These are phyloP conservation scores for Oplegnathus fasciatus DNA, from an alignment of 2,113 vertebrate genomes.

Conservation along the genomic window DNA sequence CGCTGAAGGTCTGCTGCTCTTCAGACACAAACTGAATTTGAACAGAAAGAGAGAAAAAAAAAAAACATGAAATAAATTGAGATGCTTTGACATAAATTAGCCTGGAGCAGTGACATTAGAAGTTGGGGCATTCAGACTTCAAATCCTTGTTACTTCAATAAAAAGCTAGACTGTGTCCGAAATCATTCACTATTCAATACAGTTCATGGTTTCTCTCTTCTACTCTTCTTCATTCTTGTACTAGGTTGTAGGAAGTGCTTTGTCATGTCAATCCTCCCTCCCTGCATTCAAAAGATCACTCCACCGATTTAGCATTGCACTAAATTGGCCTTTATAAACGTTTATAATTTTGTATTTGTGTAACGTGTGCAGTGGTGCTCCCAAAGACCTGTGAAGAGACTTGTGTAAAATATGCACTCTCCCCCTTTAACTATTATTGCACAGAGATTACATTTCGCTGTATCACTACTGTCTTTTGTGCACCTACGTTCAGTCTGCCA, in stretches of 20 bases:
- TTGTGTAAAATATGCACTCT: too few species aligned
- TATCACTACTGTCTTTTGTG: too few species aligned
- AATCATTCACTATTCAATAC: neutral
- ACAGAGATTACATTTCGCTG: too few species aligned
- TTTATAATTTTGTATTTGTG: too few species aligned
- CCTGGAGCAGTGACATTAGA: conserved; percentile 13
- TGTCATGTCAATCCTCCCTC: neutral
- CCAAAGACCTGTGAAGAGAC: too few species aligned
- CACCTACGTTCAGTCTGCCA: too few species aligned
- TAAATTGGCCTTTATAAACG: too few species aligned
- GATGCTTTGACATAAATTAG: conserved; percentile 30
- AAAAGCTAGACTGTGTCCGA: conserved; percentile 2
- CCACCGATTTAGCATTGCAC: neutral
- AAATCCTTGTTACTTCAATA: conserved; percentile 6
- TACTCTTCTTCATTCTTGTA: neutral
- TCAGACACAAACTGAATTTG: conserved; percentile 32
- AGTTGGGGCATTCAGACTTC: conserved; percentile 9
- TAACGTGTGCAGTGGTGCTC: too few species aligned
- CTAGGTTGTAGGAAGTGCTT: neutral
- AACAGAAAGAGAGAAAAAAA: neutral
- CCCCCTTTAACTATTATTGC: too few species aligned
- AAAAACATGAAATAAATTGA: neutral
- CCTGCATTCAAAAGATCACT: neutral
- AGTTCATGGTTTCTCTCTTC: neutral
- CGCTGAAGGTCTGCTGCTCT: conserved; percentile 61